Evolutionary conservation across 1,140 invertebrate species (phyloP).

Genomic region (Anastatus disparis): DNA sequence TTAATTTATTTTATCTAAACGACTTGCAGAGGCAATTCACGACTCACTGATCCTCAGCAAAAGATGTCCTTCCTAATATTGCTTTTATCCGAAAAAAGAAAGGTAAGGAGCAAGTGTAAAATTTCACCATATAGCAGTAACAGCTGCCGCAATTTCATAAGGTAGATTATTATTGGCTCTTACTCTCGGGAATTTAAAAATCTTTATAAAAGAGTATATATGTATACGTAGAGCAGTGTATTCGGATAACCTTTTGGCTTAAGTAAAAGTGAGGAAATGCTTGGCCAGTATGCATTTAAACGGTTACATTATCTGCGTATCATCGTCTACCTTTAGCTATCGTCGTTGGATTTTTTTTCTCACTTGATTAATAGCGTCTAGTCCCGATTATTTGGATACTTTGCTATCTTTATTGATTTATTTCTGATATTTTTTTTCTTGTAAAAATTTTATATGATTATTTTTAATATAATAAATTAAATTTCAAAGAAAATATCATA

Average conservation of each 20-base stretch:
- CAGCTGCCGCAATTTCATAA: conserved; percentile 44
- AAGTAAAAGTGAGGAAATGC: conserved; percentile 48
- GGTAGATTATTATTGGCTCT: conserved; percentile 46
- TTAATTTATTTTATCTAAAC: too few relatives aligned
- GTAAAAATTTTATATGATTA: too few relatives aligned
- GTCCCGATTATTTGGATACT: conserved; percentile 17
- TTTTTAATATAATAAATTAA: too few relatives aligned
- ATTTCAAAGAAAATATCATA: too few relatives aligned
- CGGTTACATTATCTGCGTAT: conserved; percentile 58
- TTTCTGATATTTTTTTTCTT: too few relatives aligned
- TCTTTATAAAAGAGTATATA: conserved; percentile 51
- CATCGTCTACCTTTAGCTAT: conserved; percentile 31
- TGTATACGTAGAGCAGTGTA: conserved; percentile 4
- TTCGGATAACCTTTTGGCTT: conserved; percentile 41
- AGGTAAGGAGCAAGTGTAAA: too few relatives aligned
- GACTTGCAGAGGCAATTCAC: too few relatives aligned
- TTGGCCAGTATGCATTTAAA: conserved; percentile 63
- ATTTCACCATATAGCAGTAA: conserved; percentile 23
- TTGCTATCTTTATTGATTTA: neutral
- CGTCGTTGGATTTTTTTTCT: too few relatives aligned
- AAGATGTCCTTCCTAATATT: too few relatives aligned
- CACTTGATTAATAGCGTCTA: conserved; percentile 43
- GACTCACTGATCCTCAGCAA: too few relatives aligned
- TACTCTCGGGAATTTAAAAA: conserved; percentile 46
- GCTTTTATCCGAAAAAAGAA: too few relatives aligned